Evolutionary conservation across 2,113 vertebrate species (phyloP).

Genomic region (Lasiurus cinereus): DNA sequence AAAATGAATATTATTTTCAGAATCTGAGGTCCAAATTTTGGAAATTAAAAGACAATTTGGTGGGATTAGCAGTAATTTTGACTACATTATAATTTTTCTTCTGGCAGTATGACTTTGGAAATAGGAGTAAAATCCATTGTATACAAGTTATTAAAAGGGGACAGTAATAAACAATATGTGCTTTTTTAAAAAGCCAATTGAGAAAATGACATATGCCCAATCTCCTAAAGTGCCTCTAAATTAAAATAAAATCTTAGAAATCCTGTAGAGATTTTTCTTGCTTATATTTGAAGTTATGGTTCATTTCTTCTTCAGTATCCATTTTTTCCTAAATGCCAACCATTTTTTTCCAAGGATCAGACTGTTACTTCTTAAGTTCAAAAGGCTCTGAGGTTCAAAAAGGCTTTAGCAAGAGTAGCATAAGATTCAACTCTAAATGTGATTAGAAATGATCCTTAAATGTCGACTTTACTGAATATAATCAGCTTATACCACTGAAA

Average conservation of each 20-base stretch:
- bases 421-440: constrained; percentile 76
- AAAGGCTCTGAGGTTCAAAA: constrained; percentile 52
- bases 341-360: constrained; percentile 57
- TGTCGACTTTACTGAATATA: constrained; percentile 77
- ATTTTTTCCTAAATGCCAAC: constrained; percentile 8
- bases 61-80: not conserved
- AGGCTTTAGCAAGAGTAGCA: constrained; percentile 71
- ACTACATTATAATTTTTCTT: not conserved
- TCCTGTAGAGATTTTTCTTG: not conserved
- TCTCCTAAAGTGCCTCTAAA: not conserved
- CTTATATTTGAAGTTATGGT: not conserved
- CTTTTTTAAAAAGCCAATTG: not conserved
- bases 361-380: constrained; percentile 54
- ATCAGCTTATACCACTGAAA: constrained; percentile 80
- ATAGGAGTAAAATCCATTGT: not conserved
- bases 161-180: not conserved
- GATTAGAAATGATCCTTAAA: constrained; percentile 84
- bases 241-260: constrained; percentile 40
- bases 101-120: not conserved
- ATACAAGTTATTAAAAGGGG: not conserved
- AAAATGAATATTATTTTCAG: not conserved
- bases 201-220: not conserved
- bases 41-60: not conserved
- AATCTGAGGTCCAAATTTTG: not conserved
- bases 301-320: not conserved